Percentiles rank a stretch among this genome's conserved stretches.
Evolutionary conservation across 2,888 invertebrate species (phyloP).

Genomic region (Lycocerus yunnanus): DNA sequence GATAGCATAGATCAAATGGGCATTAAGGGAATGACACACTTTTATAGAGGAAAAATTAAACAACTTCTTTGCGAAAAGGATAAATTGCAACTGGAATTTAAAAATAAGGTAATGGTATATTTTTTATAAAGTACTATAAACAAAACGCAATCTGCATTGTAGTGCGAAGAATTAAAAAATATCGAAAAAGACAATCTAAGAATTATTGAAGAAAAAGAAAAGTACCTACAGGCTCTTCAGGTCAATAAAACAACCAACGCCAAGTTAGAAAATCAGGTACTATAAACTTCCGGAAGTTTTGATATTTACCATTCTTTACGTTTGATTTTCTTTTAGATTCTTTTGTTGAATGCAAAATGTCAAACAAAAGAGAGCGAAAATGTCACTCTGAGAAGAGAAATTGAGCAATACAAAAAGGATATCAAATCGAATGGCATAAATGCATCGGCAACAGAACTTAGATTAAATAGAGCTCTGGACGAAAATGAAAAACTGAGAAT

Average conservation of each 20-base stretch:
- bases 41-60: conserved; percentile 51
- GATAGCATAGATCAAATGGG: conserved; percentile 47
- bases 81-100: conserved; percentile 44
- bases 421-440: conserved; percentile 54
- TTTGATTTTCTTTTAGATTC: conserved; percentile 34
- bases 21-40: conserved; percentile 45
- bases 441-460: conserved; percentile 55
- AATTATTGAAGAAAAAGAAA: conserved; percentile 50
- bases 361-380: conserved; percentile 51
- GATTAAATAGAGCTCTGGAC: conserved; percentile 58
- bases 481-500: conserved; percentile 56
- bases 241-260: conserved; percentile 43
- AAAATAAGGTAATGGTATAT: too few species aligned
- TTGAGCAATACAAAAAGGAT: conserved; percentile 57
- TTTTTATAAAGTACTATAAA: too few species aligned
- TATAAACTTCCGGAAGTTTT: neutral
- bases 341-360: conserved; percentile 43
- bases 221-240: conserved; percentile 49
- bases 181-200: conserved; percentile 46
- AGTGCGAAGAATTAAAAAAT: conserved; percentile 50
- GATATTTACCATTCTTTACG: neutral
- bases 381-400: conserved; percentile 53
- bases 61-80: conserved; percentile 45
- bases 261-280: conserved; percentile 50
- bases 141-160: conserved; percentile 23